Evolutionary conservation across 2,888 invertebrate genomes (phyloP).

Genomic region (Laothoe populi): DNA sequence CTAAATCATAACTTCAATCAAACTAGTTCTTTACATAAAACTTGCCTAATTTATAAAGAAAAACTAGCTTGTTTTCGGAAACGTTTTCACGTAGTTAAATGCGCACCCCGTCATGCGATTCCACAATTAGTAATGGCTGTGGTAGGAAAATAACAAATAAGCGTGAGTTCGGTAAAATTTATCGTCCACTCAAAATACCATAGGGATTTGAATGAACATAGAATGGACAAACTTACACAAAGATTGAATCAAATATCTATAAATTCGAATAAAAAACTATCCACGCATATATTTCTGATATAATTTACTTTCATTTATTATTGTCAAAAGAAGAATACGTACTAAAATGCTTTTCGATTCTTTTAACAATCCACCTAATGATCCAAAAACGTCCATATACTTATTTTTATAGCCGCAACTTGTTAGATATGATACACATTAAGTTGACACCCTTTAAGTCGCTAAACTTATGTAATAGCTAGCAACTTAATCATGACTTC

Average conservation of each 20-base stretch:
- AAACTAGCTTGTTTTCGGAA: conserved; percentile 74
- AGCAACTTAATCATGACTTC: neutral
- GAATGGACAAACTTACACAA: neutral
- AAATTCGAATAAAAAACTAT: neutral
- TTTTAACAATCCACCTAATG: conserved; percentile 24
- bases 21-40: conserved; percentile 45
- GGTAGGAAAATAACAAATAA: conserved; percentile 51
- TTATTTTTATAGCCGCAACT: conserved; percentile 38
- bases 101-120: conserved; percentile 63
- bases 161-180: conserved; percentile 46
- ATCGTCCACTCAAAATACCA: conserved; percentile 43
- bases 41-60: conserved; percentile 62
- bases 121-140: conserved; percentile 60
- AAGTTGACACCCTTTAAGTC: conserved; percentile 1
- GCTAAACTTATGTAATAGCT: conserved; percentile 6
- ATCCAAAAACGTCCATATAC: conserved; percentile 32
- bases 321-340: neutral
- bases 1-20: conserved; percentile 53
- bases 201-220: conserved; percentile 33
- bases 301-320: neutral
- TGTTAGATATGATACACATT: conserved; percentile 27
- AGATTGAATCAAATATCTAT: neutral
- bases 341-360: neutral
- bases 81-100: conserved; percentile 74
- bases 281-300: neutral